A percentile compares a stretch with the other conserved stretches of the same genome.
Conservation (phyloP, 1,140 invertebrate genomes). For the Pogonomyrmex barbatus region DNA sequence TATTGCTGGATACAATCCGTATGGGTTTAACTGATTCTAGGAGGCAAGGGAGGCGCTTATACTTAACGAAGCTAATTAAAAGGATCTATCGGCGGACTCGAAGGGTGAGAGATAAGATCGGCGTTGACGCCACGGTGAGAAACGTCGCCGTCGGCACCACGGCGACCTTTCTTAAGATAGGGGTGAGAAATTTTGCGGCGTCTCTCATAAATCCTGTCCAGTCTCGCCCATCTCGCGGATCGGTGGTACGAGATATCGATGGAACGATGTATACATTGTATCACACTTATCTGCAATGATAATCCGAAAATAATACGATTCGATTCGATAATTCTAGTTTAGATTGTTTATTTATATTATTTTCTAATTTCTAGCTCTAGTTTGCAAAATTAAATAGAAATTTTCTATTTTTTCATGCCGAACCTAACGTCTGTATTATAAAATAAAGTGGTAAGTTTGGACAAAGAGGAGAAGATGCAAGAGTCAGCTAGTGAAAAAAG, state of each 20-base stretch:
- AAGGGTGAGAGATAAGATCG: conserved; percentile 81
- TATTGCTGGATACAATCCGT: conserved; percentile 64
- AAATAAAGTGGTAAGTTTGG: neutral
- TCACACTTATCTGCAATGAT: neutral
- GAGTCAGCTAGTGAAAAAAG: conserved; percentile 53
- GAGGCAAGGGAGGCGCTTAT: conserved; percentile 38
- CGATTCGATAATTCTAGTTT: neutral
- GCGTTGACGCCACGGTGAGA: conserved; percentile 80
- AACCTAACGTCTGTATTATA: neutral
- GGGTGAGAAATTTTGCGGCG: conserved; percentile 74
- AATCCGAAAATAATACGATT: neutral
- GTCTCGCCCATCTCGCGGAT: conserved; percentile 40
- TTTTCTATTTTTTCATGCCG: neutral
- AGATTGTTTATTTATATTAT: neutral
- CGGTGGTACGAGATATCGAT: conserved; percentile 32
- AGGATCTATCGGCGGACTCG: conserved; percentile 78
- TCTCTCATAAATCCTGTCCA: conserved; percentile 27
- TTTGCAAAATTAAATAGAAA: neutral
- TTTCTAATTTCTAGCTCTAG: neutral
- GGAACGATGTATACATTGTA: neutral
- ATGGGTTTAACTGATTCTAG: conserved; percentile 59
- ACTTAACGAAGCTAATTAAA: conserved; percentile 82
- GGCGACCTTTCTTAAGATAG: conserved; percentile 69
- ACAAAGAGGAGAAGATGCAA: neutral
- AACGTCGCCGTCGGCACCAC: conserved; percentile 74